phyloP scores from a whole-genome alignment of 2,888 invertebrate species.

The Helicoverpa assulta region DNA sequence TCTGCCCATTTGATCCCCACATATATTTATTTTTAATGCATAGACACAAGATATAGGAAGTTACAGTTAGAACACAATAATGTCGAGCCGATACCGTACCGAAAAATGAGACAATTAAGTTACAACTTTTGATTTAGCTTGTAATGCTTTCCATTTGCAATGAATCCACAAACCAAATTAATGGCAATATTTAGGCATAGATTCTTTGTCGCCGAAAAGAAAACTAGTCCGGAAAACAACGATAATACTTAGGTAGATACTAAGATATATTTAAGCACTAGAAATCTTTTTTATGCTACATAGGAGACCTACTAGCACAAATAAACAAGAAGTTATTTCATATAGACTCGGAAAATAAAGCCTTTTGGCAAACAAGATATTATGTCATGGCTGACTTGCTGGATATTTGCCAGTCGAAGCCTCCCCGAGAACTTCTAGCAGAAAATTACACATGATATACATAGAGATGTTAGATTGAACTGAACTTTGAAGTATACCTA shows the following conservation, averaged over 20 bases:
- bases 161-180: slow-evolving; percentile 2
- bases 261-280: slow-evolving; percentile 14
- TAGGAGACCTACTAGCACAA: slow-evolving; percentile 51
- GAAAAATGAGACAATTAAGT: slow-evolving; percentile 10
- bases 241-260: slow-evolving; percentile 13
- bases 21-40: slow-evolving; percentile 27
- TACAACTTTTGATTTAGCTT: too few relatives aligned
- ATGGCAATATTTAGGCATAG: neutral
- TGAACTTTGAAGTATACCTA: slow-evolving; percentile 18
- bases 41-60: neutral
- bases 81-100: neutral
- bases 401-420: slow-evolving; percentile 66
- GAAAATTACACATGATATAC: slow-evolving; percentile 42
- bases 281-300: slow-evolving; percentile 20
- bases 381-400: slow-evolving; percentile 65
- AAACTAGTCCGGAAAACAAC: slow-evolving; percentile 26
- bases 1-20: slow-evolving; percentile 3
- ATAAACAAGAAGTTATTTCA: slow-evolving; percentile 53
- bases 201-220: slow-evolving; percentile 18
- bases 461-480: slow-evolving; percentile 28
- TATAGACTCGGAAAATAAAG: slow-evolving; percentile 53
- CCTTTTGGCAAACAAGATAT: slow-evolving; percentile 64
- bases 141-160: too few relatives aligned
- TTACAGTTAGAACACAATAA: slow-evolving; percentile 6
- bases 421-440: slow-evolving; percentile 51